Percentiles rank a stretch among this genome's conserved stretches.
phyloP scores from a whole-genome alignment of 2,113 vertebrate species.

The Spheniscus mendiculus region DNA sequence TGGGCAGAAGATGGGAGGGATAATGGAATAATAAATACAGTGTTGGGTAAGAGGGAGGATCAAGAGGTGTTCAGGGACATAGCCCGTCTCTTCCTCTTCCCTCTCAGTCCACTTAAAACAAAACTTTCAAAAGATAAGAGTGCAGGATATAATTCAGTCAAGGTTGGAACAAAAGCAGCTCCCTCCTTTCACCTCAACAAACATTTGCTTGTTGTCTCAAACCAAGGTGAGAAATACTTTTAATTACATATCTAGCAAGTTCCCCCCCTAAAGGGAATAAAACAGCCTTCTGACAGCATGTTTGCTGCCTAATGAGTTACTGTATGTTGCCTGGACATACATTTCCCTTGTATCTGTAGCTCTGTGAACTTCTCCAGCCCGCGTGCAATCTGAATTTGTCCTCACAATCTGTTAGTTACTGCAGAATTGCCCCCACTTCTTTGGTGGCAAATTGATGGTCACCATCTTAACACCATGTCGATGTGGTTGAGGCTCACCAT shows the following conservation, averaged over 20 bases:
- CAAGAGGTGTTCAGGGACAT: background rate
- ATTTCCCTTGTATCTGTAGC: background rate
- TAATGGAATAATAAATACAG: background rate
- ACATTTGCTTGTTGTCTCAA: background rate
- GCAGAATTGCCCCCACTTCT: background rate
- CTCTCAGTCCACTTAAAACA: background rate
- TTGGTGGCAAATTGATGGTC: background rate
- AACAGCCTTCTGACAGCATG: background rate
- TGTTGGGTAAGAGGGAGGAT: background rate
- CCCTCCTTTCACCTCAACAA: background rate
- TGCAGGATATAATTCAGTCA: background rate
- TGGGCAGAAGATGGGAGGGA: background rate
- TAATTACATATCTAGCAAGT: background rate
- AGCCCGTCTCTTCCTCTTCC: background rate
- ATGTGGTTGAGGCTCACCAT: background rate
- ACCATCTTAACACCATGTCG: accelerated
- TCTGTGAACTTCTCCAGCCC: background rate
- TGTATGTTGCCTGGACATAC: background rate
- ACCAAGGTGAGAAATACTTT: background rate
- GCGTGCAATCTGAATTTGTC: background rate
- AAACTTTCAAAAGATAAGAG: background rate
- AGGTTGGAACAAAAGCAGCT: background rate
- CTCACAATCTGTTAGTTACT: background rate
- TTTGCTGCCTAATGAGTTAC: background rate
- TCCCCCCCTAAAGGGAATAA: background rate